Evolutionary conservation across 2,113 vertebrate genomes (phyloP).

Genomic region (Laticauda colubrina): DNA sequence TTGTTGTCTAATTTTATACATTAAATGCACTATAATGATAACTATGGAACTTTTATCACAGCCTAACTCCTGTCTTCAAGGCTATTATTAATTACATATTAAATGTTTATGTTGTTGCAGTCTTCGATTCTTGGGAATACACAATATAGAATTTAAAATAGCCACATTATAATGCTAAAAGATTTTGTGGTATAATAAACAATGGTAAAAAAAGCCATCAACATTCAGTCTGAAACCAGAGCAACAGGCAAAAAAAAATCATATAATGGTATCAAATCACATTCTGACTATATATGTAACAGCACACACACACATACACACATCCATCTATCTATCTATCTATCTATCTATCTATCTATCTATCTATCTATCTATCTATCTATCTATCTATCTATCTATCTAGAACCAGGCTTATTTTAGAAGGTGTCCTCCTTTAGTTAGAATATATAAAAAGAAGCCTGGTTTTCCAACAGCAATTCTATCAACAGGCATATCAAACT

Average conservation of each 20-base stretch:
- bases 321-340: too few species aligned
- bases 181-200: neutral
- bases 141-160: neutral
- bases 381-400: too few species aligned
- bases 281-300: neutral
- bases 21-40: neutral
- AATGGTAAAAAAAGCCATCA: neutral
- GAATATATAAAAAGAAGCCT: too few species aligned
- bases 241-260: neutral
- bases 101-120: neutral
- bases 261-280: neutral
- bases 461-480: too few species aligned
- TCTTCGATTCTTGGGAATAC: neutral
- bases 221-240: neutral
- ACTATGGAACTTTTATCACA: neutral
- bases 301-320: neutral
- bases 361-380: too few species aligned
- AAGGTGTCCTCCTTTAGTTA: too few species aligned
- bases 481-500: too few species aligned
- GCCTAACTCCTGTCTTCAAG: neutral
- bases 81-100: neutral
- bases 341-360: too few species aligned
- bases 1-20: neutral
- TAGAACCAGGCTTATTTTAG: too few species aligned
- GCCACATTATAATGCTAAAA: neutral